A percentile compares a stretch with the other conserved stretches of the same genome.
phyloP scores from a whole-genome alignment of 2,113 vertebrate species.

The Cheirogaleus medius region DNA sequence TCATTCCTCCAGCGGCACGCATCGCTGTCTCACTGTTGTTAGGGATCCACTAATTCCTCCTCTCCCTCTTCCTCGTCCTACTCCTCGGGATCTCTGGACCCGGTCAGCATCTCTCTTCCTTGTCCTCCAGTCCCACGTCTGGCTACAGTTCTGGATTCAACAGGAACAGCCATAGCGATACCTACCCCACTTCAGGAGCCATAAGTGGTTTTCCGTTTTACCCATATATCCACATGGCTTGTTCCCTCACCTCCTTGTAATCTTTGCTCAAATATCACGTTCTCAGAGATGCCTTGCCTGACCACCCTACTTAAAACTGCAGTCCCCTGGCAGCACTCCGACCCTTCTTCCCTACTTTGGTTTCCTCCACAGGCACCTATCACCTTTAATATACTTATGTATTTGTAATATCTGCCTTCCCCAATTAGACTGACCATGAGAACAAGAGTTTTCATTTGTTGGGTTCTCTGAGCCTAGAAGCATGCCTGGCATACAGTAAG shows the following conservation, averaged over 20 bases:
- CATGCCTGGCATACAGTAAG: background rate
- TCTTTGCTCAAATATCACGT: background rate
- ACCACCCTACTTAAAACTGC: background rate
- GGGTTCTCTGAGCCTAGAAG: background rate
- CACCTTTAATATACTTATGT: background rate
- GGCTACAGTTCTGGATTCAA: background rate
- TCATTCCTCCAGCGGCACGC: background rate
- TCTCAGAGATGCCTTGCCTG: background rate
- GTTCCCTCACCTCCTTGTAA: background rate
- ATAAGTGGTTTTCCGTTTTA: background rate
- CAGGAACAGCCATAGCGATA: background rate
- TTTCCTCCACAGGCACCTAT: background rate
- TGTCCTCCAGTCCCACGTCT: background rate
- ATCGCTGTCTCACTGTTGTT: background rate
- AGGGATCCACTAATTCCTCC: background rate
- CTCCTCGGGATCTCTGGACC: background rate
- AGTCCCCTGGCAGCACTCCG: background rate
- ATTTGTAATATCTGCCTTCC: background rate
- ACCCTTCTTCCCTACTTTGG: no score
- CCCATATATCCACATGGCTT: background rate
- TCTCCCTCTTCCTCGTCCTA: background rate
- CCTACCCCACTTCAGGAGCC: background rate
- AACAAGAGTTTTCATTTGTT: background rate
- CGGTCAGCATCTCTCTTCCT: background rate
- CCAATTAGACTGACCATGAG: background rate